Conservation (phyloP, 2,113 vertebrate genomes). For the Climacteris rufus region DNA sequence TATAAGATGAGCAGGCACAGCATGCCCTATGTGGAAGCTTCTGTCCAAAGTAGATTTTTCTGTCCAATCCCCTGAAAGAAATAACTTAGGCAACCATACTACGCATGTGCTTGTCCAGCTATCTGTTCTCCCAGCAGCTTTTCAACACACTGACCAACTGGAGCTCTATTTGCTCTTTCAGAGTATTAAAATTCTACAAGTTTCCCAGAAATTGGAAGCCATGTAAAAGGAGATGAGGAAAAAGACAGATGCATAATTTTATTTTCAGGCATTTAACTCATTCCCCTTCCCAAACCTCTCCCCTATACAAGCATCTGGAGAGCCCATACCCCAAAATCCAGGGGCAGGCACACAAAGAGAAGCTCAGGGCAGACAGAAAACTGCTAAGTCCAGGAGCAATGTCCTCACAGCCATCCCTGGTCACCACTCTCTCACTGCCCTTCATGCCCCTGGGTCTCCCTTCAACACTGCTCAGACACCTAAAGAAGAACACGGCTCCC, state of each 20-base stretch:
- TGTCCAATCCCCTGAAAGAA: background rate
- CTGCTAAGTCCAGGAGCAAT: background rate
- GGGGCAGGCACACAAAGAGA: background rate
- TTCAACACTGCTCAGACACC: background rate
- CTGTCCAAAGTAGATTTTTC: background rate
- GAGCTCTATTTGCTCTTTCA: background rate
- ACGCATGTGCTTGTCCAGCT: background rate
- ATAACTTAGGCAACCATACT: background rate
- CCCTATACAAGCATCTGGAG: background rate
- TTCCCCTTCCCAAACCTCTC: background rate
- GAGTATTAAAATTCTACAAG: background rate
- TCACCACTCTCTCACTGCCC: background rate
- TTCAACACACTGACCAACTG: background rate
- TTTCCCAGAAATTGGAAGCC: background rate
- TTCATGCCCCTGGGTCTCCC: background rate
- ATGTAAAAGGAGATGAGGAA: background rate
- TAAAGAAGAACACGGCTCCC: background rate
- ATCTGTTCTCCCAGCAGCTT: background rate
- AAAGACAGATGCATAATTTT: background rate
- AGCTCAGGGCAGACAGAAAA: background rate
- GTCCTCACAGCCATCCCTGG: background rate
- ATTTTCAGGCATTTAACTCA: background rate
- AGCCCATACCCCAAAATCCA: fast-evolving
- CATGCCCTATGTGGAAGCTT: background rate
- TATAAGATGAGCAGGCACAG: background rate